Evolutionary conservation across 92 coral and sea anemone species (phyloP), one percentile per base, ranked within the genome.

Genomic region (Actinostola sp.): DNA sequence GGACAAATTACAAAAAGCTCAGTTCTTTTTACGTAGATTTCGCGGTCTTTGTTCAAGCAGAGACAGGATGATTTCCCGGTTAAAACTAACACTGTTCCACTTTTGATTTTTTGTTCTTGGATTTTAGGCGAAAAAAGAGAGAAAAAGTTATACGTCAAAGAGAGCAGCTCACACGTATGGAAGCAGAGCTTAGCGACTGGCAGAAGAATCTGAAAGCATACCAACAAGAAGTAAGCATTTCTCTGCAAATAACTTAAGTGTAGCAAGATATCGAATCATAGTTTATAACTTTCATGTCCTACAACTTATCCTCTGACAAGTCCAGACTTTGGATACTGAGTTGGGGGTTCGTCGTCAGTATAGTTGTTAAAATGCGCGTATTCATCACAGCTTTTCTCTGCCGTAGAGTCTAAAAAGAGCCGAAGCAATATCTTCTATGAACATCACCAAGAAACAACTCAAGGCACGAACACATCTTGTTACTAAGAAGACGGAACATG

Each of bases 351-450:
- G n/a, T n/a, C n/a, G n/a, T n/a, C n/a, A n/a, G n/a, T n/a, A n/a
- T n/a, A n/a, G n/a, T n/a, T n/a, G n/a, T n/a, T n/a, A n/a, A n/a
- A n/a, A n/a, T n/a, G n/a, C n/a, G n/a, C 3, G 21, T 48, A n/a
- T 39, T 39, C 8, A 39, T 39, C 14, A 39, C 30, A 23, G 1
- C 33, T 39, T 55, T 27, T 76, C 29, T 17, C n/a, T 48, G 28
- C 39, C 67, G 30, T 69, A 90, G 96, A 90, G 86, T 51, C 62
- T 85, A 43, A 84, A 83, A 68, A 81, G 86, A 67, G 96, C 96
- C 2, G 86, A 67, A 51, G 86, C 78, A 24, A 83, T 89, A 16
- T 82, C 84, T 14, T 62, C 89, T 17, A 79, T 83, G 84, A 76
- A 85, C 21, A 74, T 90, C 10, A 77, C 89, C 15, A 88, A 92